Conservation (phyloP, 2,888 invertebrate species). For the Pollenia angustigena region DNA sequence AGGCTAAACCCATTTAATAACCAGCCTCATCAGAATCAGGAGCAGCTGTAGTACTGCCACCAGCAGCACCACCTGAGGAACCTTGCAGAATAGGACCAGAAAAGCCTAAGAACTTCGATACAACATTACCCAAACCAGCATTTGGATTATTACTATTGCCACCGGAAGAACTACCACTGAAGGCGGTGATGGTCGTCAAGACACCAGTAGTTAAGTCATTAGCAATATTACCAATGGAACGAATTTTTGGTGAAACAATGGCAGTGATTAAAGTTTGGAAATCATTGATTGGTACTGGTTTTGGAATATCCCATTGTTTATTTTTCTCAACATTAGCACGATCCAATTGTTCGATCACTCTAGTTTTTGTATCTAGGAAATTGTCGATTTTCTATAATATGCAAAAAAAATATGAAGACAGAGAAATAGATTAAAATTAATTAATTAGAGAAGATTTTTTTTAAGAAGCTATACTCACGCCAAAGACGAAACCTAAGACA, state of each 20-base stretch:
- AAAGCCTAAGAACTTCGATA: conserved; percentile 83
- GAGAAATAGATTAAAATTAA: conserved; percentile 30
- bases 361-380: conserved; percentile 91
- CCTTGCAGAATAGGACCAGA: conserved; percentile 84
- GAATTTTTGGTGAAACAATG: conserved; percentile 89
- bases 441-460: not conserved
- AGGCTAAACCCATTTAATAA: conserved; percentile 76
- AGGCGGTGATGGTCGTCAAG: conserved; percentile 85
- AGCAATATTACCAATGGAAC: conserved; percentile 88
- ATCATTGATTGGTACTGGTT: conserved; percentile 87
- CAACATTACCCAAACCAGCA: conserved; percentile 82
- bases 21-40: conserved; percentile 83
- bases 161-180: conserved; percentile 84
- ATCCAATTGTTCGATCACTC: conserved; percentile 89
- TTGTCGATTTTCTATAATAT: conserved; percentile 90
- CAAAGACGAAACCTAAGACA: conserved; percentile 92
- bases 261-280: conserved; percentile 88
- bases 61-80: conserved; percentile 80
- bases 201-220: conserved; percentile 87
- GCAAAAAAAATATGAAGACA: conserved; percentile 79
- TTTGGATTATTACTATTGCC: conserved; percentile 77
- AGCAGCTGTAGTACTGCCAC: conserved; percentile 78
- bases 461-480: conserved; percentile 86
- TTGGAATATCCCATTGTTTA: conserved; percentile 89
- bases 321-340: conserved; percentile 90